Conservation (phyloP, 1,140 invertebrate genomes). For the Bombus sibiricus region DNA sequence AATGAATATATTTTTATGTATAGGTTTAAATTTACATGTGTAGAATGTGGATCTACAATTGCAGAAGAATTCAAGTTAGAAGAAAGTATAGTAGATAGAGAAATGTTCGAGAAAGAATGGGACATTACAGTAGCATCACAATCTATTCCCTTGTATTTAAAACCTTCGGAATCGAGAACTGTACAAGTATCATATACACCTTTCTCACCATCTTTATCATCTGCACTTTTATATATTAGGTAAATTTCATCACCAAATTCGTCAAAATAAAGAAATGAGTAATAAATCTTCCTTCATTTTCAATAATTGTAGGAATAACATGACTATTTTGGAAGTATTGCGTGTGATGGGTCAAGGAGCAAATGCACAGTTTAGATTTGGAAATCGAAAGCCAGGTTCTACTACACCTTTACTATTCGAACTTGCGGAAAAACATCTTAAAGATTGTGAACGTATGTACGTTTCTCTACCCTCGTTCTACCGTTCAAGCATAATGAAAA, state of each 20-base stretch:
- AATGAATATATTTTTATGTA: background rate
- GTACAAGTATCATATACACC: constrained; percentile 79
- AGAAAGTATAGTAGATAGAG: constrained; percentile 69
- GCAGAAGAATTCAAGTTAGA: constrained; percentile 79
- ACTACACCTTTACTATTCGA: constrained; percentile 91
- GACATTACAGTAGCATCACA: constrained; percentile 66
- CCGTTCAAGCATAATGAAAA: background rate
- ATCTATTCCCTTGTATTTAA: constrained; percentile 78
- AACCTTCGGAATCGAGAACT: constrained; percentile 79
- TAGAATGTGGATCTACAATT: constrained; percentile 71
- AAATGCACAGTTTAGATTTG: constrained; percentile 93
- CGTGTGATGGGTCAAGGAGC: constrained; percentile 92
- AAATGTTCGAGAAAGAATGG: constrained; percentile 71
- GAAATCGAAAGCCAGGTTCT: constrained; percentile 93
- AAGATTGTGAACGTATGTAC: constrained; percentile 89
- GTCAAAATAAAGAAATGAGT: background rate
- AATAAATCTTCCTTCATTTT: background rate
- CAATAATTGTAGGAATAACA: constrained; percentile 90
- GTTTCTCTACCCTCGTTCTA: constrained; percentile 45
- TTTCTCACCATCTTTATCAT: constrained; percentile 69
- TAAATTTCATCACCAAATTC: constrained; percentile 34
- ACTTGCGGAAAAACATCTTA: constrained; percentile 91
- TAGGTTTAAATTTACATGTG: constrained; percentile 77
- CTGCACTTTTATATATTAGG: constrained; percentile 80
- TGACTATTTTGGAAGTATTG: constrained; percentile 95